These are phyloP conservation scores for Mormyrus lacerda DNA, from an alignment of 2,113 vertebrate species.

Conservation along the genomic window DNA sequence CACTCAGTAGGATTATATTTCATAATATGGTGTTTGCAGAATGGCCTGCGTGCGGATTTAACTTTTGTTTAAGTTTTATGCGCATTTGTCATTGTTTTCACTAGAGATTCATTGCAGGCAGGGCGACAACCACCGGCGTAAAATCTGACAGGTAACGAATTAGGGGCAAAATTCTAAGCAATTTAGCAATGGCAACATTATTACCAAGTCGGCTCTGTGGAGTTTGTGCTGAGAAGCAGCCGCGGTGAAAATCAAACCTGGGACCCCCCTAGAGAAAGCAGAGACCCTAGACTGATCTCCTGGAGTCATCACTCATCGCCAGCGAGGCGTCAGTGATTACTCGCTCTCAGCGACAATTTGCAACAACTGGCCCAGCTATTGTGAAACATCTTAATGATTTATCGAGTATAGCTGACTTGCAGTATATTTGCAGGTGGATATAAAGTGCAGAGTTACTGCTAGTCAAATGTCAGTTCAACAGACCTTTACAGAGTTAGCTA, in stretches of 20 bases:
- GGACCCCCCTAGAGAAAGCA: neutral
- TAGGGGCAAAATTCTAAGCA: neutral
- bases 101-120: neutral
- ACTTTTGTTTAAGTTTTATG: neutral
- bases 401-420: neutral
- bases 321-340: neutral
- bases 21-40: neutral
- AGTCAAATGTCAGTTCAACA: neutral
- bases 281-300: neutral
- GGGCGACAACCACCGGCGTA: neutral
- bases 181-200: neutral
- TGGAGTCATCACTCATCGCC: neutral
- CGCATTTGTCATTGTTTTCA: neutral
- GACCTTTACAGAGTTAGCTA: neutral
- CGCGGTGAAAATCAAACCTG: neutral
- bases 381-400: neutral
- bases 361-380: neutral
- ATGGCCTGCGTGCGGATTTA: neutral
- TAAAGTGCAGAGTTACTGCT: neutral
- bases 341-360: neutral
- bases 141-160: neutral
- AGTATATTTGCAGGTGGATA: neutral
- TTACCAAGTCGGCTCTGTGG: neutral
- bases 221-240: neutral
- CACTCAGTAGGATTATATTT: neutral